Base-by-base conservation (phyloP, 1,140 invertebrate genomes). In the Diuraphis noxia region DNA sequence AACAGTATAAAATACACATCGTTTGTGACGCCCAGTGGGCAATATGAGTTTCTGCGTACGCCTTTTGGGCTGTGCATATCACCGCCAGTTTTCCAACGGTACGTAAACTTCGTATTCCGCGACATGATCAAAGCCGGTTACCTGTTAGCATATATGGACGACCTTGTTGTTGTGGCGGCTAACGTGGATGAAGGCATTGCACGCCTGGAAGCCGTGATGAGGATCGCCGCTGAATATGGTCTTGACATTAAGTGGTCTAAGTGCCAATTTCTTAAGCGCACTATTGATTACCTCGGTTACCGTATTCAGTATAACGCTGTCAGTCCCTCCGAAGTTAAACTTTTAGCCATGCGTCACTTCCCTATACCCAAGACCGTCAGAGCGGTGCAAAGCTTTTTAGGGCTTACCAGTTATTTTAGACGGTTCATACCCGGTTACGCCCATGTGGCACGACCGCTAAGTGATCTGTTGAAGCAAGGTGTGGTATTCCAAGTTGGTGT, bases 31-130 rank as follows among this genome's bases (percentile, higher is more conserved):
- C 93, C 93, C 13, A 93, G 93, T 72, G 94, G 94, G 5, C 93
- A 93, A 63, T 95, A 92, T n/a, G n/a, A n/a, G n/a, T n/a, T n/a
- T n/a, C n/a, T n/a, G n/a, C n/a, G n/a, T n/a, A n/a, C n/a, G n/a
- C 93, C 94, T 40, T 95, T 95, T 92, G 94, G 95, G 52, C 92
- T 95, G 40, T 91, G 89, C 30, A 94, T 94, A 92, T 93, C 94
- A 46, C 93, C 93, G 23, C 92, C 93, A 25, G 93, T 94, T n/a
- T 95, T 95, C 92, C 93, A 94, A 92, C 85, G 93, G n/a, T 92
- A 93, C n/a, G 94, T 94, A 63, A 93, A 94, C 84, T 46, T 25
- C 34, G 25, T 85, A 8, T 85, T 84, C 13, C 25, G 41, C 30
- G 92, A 93, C 23, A 8, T 94, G 94, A 86, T 93, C 94, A 72